A percentile compares a stretch with the other conserved stretches of the same genome.
These are phyloP conservation scores for Phlogophora meticulosa DNA, from an alignment of 2,888 invertebrate species.

Conservation along the genomic window DNA sequence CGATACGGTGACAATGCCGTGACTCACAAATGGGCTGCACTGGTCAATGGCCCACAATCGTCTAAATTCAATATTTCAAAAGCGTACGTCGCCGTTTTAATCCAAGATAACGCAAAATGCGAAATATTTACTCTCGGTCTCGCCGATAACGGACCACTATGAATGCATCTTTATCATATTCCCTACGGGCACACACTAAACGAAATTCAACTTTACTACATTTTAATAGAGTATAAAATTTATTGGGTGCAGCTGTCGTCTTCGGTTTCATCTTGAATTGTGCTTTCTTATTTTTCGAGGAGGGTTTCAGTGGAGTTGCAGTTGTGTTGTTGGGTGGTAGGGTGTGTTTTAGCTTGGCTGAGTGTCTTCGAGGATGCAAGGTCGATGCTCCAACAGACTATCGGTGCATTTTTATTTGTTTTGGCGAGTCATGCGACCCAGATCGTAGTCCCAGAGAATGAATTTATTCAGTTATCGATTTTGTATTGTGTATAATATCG, in stretches of 20 bases:
- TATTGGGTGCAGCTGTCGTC: slow-evolving; percentile 74
- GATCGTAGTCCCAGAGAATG: slow-evolving; percentile 86
- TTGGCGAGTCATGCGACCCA: slow-evolving; percentile 89
- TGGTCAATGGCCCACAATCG: slow-evolving; percentile 78
- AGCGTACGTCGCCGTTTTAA: slow-evolving; percentile 77
- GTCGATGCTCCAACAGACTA: slow-evolving; percentile 89
- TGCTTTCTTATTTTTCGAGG: slow-evolving; percentile 88
- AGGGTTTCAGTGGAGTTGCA: slow-evolving; percentile 70
- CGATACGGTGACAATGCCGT: slow-evolving; percentile 27
- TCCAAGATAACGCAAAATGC: slow-evolving; percentile 85
- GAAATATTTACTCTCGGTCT: slow-evolving; percentile 88
- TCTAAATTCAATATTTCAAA: slow-evolving; percentile 86
- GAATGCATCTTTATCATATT: slow-evolving; percentile 87
- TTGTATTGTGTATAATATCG: slow-evolving; percentile 86
- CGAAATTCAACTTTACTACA: slow-evolving; percentile 57
- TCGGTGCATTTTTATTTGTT: slow-evolving; percentile 90
- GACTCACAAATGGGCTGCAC: slow-evolving; percentile 57
- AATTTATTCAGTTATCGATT: slow-evolving; percentile 91
- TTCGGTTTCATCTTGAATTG: slow-evolving; percentile 89
- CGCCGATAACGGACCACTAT: slow-evolving; percentile 86
- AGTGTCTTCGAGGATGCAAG: slow-evolving; percentile 81
- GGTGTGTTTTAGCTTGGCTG: slow-evolving; percentile 65
- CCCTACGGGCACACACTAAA: slow-evolving; percentile 45
- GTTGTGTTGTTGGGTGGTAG: slow-evolving; percentile 71
- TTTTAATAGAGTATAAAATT: slow-evolving; percentile 74